Evolutionary conservation across 2,797 vertebrate species (phyloP).

Genomic region (Gadopsis bispinosus): DNA sequence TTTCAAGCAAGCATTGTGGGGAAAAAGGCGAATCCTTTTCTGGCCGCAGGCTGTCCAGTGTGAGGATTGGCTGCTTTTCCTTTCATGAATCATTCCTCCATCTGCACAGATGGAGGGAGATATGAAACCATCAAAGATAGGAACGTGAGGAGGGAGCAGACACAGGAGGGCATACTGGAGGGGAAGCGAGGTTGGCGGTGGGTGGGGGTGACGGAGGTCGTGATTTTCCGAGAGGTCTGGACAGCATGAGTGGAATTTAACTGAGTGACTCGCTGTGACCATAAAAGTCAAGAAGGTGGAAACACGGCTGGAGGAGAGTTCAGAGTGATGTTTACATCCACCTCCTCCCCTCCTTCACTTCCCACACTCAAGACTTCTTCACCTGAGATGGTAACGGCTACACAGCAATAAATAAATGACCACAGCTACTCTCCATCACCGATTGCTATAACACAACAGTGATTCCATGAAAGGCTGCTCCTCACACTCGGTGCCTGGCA

Average conservation of each 20-base stretch:
- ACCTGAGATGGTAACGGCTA: constrained; percentile 58
- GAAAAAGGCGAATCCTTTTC: too few relatives aligned
- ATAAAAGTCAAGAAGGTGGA: constrained; percentile 82
- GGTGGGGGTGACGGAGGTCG: constrained; percentile 40
- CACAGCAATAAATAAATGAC: constrained; percentile 52
- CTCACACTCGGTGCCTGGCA: background rate
- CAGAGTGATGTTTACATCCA: constrained; percentile 7
- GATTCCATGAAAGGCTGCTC: constrained; percentile 30
- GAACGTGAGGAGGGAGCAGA: constrained; percentile 4
- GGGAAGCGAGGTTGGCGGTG: background rate
- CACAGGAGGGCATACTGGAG: constrained; percentile 13
- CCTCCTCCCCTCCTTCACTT: background rate
- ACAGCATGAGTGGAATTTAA: constrained; percentile 76
- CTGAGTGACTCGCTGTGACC: constrained; percentile 64
- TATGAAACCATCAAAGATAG: constrained; percentile 14
- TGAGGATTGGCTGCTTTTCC: background rate
- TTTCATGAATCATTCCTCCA: background rate
- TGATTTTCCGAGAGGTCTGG: constrained; percentile 74
- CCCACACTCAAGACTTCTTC: constrained; percentile 28
- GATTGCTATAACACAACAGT: constrained; percentile 58
- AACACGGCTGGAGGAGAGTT: constrained; percentile 43
- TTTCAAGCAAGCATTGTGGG: background rate
- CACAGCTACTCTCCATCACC: constrained; percentile 39
- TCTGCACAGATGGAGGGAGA: background rate
- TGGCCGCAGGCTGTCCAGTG: background rate